These are phyloP conservation scores for Delphinus delphis DNA, from an alignment of 2,113 vertebrate genomes.

Conservation along the genomic window DNA sequence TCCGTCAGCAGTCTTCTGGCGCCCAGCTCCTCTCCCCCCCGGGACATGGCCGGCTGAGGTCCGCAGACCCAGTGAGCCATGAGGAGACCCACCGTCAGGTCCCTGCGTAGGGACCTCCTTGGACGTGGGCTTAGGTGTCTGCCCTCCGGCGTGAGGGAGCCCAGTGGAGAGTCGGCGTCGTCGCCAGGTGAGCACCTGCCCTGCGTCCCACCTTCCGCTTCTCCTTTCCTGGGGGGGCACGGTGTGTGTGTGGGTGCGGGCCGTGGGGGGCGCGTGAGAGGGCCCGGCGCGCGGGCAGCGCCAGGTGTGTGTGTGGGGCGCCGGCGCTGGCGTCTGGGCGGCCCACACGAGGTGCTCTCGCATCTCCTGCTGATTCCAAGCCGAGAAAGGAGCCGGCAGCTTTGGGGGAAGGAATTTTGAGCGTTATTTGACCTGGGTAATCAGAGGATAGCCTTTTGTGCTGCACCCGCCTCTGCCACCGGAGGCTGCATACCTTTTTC, in stretches of 20 bases:
- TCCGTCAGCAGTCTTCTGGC: background rate
- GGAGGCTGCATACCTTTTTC: constrained; percentile 26
- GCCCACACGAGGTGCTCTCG: too few relatives aligned
- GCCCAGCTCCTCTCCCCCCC: background rate
- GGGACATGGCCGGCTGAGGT: background rate
- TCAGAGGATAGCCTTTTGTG: background rate
- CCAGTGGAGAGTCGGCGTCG: background rate
- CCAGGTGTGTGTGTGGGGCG: too few relatives aligned
- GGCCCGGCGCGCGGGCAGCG: background rate
- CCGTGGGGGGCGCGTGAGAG: background rate
- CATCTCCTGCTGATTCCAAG: background rate
- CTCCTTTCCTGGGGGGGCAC: background rate
- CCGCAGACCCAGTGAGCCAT: background rate
- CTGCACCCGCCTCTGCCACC: background rate
- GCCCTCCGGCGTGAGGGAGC: background rate
- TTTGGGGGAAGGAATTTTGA: constrained; percentile 73
- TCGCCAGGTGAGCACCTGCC: background rate
- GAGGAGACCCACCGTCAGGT: background rate
- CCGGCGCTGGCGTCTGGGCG: background rate
- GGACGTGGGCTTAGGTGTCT: background rate
- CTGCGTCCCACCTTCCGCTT: background rate
- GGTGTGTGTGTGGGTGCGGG: background rate
- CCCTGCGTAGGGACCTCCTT: too few relatives aligned
- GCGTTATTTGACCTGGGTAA: background rate
- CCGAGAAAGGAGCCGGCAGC: background rate